Percentiles rank a stretch among this genome's conserved stretches.
phyloP scores from a whole-genome alignment of 2,113 vertebrate genomes.

The Pavo muticus region DNA sequence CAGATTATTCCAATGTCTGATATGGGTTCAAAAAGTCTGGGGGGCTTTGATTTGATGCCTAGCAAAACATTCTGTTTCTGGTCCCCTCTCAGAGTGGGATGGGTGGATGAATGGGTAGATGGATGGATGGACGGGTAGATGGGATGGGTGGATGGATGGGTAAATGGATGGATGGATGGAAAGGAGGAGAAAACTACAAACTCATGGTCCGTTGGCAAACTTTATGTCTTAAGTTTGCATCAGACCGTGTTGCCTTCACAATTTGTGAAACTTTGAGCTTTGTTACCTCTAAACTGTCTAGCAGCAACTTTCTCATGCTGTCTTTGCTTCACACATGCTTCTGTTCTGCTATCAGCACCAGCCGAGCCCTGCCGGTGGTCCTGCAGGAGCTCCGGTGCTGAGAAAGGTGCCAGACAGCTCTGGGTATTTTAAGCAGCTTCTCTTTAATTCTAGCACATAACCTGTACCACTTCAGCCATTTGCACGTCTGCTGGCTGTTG shows the following conservation, averaged over 20 bases:
- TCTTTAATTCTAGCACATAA: neutral
- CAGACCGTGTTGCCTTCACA: neutral
- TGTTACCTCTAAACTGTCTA: neutral
- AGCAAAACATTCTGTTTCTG: neutral
- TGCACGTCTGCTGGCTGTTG: neutral
- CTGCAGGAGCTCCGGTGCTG: neutral
- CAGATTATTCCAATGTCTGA: neutral
- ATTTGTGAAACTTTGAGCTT: neutral
- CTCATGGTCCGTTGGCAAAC: neutral
- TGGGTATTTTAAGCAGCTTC: rapidly evolving
- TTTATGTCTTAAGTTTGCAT: neutral
- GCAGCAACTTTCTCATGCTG: neutral
- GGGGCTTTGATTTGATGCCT: conserved; percentile 1
- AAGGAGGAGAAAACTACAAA: neutral
- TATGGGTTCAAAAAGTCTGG: neutral
- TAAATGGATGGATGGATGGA: neutral
- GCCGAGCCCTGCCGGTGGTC: neutral
- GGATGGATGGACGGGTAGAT: no score
- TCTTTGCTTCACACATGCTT: neutral
- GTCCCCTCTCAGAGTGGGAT: neutral
- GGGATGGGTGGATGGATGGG: no score
- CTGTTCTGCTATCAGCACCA: neutral
- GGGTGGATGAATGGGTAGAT: no score
- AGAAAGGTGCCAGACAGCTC: neutral
- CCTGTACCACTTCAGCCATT: rapidly evolving